These are phyloP conservation scores for Minunthozetes semirufus DNA, from an alignment of 2,888 invertebrate genomes.

Conservation along the genomic window DNA sequence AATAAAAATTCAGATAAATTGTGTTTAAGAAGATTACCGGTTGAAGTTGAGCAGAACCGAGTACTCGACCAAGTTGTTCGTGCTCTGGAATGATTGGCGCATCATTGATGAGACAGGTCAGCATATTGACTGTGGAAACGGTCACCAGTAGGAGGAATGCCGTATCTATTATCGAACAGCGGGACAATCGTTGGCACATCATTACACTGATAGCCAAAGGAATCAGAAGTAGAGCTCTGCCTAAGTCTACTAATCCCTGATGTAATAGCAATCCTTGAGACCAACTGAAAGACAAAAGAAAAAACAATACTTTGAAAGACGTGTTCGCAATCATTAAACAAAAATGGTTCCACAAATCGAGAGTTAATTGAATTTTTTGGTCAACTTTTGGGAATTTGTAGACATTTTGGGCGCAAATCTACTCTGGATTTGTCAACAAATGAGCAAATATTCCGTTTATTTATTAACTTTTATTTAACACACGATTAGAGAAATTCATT, in stretches of 20 bases:
- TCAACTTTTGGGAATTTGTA: too few species aligned
- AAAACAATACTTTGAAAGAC: background rate
- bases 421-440: too few species aligned
- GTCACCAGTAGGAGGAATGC: slow-evolving; percentile 80
- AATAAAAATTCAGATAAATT: too few species aligned
- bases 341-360: too few species aligned
- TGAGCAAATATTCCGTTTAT: too few species aligned
- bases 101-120: slow-evolving; percentile 73
- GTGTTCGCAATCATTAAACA: background rate
- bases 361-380: too few species aligned
- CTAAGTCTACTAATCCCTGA: slow-evolving; percentile 75
- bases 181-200: slow-evolving; percentile 72
- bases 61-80: slow-evolving; percentile 41
- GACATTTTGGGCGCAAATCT: too few species aligned
- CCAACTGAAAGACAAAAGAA: slow-evolving; percentile 59
- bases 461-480: too few species aligned
- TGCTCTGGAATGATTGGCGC: slow-evolving; percentile 68
- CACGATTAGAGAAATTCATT: too few species aligned
- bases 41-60: background rate
- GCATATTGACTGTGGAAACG: slow-evolving; percentile 82
- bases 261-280: slow-evolving; percentile 76
- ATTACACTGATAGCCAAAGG: slow-evolving; percentile 72
- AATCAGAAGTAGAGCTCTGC: slow-evolving; percentile 68
- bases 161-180: slow-evolving; percentile 78
- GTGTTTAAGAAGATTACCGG: background rate